Base-by-base conservation (phyloP, 2,888 invertebrate species). In the Agonum fuliginosum region DNA sequence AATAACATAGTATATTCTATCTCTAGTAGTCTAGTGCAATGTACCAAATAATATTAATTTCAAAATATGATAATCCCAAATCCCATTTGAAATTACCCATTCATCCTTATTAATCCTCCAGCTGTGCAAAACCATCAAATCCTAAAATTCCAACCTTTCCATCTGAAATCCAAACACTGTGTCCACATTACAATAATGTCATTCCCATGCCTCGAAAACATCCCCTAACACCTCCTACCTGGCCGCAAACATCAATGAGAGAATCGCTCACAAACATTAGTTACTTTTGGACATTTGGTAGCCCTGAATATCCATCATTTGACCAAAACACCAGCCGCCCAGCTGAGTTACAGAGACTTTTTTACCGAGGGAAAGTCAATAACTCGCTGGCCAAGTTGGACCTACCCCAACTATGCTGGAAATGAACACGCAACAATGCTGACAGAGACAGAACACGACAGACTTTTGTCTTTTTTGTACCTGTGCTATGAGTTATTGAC, bases 281-380 rank as follows among this genome's bases (percentile, higher is more conserved):
- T 84, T 84, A 84, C 69, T 82, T 83, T 83, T 80, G 83, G 83
- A 84, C 84, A 85, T 84, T 85, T 76, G 76, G 83, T 84, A 84
- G 85, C 85, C 84, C 84, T 82, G 77, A 79, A 82, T 80, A 85
- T 85, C 83, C 83, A 84, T 85, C 85, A 85, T 85, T 84, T 85
- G 84, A 84, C 84, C 85, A 84, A 84, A 85, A 85, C 84, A 85
- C 78, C 83, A 84, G 82, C 81, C 78, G 83, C 58, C 81, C 84
- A 82, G 72, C 54, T 72, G 69, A 78, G 46, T 78, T 71, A 41
- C 12, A n/a, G 17, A 17, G 5, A 30, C 14, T 8, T 27, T 27
- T 6, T 6, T 30, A 62, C 58, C 58, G 58, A 17, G 17, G 20
- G 58, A 30, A 73, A 72, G 78, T 76, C 72, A 78, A 54, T 22